phyloP scores from a whole-genome alignment of 64 coral and sea anemone species.

The Hydrozoanthus tunicans region DNA sequence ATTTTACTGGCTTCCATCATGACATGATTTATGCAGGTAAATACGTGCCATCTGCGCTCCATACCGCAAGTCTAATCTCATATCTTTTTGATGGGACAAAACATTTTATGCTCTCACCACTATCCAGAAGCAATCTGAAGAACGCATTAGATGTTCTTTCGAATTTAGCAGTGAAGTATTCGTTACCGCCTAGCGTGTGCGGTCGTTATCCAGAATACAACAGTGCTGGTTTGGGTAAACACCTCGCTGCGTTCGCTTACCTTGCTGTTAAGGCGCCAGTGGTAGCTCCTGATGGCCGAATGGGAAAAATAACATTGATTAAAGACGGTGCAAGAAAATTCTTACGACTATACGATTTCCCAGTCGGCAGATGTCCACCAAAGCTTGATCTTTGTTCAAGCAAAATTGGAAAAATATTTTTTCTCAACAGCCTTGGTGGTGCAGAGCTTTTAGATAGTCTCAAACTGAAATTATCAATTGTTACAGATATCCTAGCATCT shows the following conservation, averaged over 20 bases:
- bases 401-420: slow-evolving; percentile 9
- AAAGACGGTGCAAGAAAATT: slow-evolving; percentile 38
- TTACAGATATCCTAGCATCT: not conserved
- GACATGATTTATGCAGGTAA: slow-evolving; percentile 64
- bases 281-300: not conserved
- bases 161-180: slow-evolving; percentile 64
- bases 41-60: slow-evolving; percentile 70
- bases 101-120: slow-evolving; percentile 24
- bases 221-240: not conserved
- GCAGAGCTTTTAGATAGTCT: slow-evolving; percentile 3
- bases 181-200: slow-evolving; percentile 56
- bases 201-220: slow-evolving; percentile 77
- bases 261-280: slow-evolving; percentile 33
- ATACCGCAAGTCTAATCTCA: slow-evolving; percentile 55
- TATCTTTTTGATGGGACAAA: slow-evolving; percentile 72
- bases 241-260: slow-evolving; percentile 74
- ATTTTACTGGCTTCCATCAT: slow-evolving; percentile 71
- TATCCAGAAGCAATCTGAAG: slow-evolving; percentile 48
- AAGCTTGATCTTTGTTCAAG: slow-evolving; percentile 4
- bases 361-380: not conserved
- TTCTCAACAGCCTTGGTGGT: slow-evolving; percentile 44
- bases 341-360: slow-evolving; percentile 48
- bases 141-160: slow-evolving; percentile 56
- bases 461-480: not conserved
- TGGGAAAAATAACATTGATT: not conserved